A percentile compares a stretch with the other conserved stretches of the same genome.
Conservation (phyloP, 2,113 vertebrate species). For the Tautogolabrus adspersus region DNA sequence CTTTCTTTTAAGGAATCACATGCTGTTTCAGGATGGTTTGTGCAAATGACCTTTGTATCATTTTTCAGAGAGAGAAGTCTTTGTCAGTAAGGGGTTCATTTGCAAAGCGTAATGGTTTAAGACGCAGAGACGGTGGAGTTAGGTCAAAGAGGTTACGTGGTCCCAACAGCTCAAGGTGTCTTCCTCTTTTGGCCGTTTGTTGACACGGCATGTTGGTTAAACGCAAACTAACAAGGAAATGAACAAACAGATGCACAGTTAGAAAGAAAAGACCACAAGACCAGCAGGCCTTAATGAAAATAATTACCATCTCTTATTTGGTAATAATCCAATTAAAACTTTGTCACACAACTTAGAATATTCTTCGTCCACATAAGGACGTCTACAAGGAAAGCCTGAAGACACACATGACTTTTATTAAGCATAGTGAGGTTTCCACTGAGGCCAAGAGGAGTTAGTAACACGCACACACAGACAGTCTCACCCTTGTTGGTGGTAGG, state of each 20-base stretch:
- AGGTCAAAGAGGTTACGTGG: too few species aligned
- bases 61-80: too few species aligned
- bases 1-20: too few species aligned
- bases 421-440: neutral
- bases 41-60: too few species aligned
- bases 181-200: neutral
- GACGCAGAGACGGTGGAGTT: too few species aligned
- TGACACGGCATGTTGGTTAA: neutral
- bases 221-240: neutral
- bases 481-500: slow-evolving; percentile 86
- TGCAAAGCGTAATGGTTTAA: too few species aligned
- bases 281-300: neutral
- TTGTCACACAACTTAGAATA: slow-evolving; percentile 26
- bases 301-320: slow-evolving; percentile 27
- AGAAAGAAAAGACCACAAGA: slow-evolving; percentile 5
- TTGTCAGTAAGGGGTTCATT: too few species aligned
- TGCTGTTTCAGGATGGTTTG: too few species aligned
- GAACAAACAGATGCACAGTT: neutral
- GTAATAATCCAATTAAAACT: slow-evolving; percentile 21
- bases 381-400: slow-evolving; percentile 19
- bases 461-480: slow-evolving; percentile 39
- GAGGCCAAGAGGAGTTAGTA: neutral
- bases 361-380: neutral
- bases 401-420: slow-evolving; percentile 33
- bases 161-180: too few species aligned